Conservation (phyloP, 2,113 vertebrate genomes). For the Bujurquina vittata region DNA sequence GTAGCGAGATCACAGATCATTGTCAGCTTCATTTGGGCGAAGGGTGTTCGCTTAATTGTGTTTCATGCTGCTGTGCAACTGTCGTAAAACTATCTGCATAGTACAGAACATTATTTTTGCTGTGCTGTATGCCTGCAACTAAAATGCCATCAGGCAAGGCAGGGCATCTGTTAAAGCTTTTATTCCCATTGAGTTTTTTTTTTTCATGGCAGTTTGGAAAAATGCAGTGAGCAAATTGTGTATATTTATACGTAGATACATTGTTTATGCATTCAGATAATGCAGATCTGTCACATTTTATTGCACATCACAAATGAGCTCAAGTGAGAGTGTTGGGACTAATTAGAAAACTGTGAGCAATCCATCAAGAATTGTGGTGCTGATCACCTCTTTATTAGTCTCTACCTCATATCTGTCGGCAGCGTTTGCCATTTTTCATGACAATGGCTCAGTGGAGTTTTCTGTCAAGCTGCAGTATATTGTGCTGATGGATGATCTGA, state of each 20-base stretch:
- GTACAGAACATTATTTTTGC: background rate
- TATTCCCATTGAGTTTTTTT: background rate
- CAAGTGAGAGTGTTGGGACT: conserved; percentile 32
- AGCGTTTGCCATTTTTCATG: conserved; percentile 46
- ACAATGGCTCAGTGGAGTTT: conserved; percentile 35
- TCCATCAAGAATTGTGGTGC: conserved; percentile 34
- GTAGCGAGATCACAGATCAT: conserved; percentile 9
- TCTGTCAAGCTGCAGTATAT: conserved; percentile 45
- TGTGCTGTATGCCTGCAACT: background rate
- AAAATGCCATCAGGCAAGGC: background rate
- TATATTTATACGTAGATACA: conserved; percentile 4
- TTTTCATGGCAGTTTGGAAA: conserved; percentile 5
- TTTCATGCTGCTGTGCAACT: background rate
- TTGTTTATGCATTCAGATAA: conserved; percentile 23
- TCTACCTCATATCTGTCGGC: conserved; percentile 42
- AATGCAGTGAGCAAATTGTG: background rate
- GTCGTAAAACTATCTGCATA: background rate
- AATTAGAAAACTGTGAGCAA: conserved; percentile 39
- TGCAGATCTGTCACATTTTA: conserved; percentile 28
- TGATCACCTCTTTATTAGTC: conserved; percentile 49
- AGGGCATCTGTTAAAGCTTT: background rate
- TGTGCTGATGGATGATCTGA: conserved; percentile 43
- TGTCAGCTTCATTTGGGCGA: conserved; percentile 1
- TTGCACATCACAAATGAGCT: conserved; percentile 33
- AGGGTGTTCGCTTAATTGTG: background rate